Conservation (phyloP, 1,140 invertebrate species). For the Paraescarpia echinospica region DNA sequence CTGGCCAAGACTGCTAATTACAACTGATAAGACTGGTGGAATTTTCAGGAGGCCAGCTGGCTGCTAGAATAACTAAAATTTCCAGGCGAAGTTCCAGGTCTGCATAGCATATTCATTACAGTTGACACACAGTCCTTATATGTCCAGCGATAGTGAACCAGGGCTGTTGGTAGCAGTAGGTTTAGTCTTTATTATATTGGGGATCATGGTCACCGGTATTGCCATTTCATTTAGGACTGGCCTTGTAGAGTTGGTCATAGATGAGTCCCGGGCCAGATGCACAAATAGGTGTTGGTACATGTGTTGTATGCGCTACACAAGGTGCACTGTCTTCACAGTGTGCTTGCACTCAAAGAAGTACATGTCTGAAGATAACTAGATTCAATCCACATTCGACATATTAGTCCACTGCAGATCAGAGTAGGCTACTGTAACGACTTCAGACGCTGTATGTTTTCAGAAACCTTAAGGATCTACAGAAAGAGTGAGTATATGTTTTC, state of each 20-base stretch:
- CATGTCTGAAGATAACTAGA: background rate
- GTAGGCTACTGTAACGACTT: background rate
- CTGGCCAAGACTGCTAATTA: too few species aligned
- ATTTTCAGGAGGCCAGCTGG: too few species aligned
- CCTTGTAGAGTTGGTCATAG: too few species aligned
- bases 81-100: too few species aligned
- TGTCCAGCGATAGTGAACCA: background rate
- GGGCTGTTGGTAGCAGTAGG: background rate
- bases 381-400: background rate
- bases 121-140: background rate
- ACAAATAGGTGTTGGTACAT: background rate
- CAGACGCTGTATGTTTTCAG: too few species aligned
- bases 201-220: background rate
- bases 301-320: background rate
- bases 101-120: background rate
- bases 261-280: background rate
- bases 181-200: background rate
- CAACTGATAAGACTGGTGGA: too few species aligned
- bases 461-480: too few species aligned
- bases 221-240: background rate
- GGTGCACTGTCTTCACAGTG: background rate
- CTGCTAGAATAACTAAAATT: too few species aligned
- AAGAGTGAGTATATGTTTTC: too few species aligned
- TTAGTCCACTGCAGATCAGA: background rate
- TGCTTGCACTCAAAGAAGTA: background rate